phyloP scores from a whole-genome alignment of 2,888 invertebrate species.

The Pristionchus entomophagus region DNA sequence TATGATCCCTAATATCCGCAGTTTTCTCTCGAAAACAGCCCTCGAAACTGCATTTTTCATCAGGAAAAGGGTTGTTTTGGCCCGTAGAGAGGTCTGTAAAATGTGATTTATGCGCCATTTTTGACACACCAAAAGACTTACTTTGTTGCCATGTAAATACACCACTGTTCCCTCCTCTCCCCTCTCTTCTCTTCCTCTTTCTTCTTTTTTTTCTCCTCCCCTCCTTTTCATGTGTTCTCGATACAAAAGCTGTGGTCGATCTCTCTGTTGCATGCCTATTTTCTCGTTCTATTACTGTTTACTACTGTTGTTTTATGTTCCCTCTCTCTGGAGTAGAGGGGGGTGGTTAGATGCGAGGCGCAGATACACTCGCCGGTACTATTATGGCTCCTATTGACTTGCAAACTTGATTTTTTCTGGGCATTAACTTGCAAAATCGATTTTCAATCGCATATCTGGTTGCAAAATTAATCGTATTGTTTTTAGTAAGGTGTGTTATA shows the following conservation, averaged over 20 bases:
- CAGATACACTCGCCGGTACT: neutral
- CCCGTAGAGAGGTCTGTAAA: neutral
- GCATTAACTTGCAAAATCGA: neutral
- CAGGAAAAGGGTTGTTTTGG: neutral
- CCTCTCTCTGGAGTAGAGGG: neutral
- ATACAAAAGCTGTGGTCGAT: slow-evolving; percentile 11
- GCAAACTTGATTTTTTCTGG: neutral
- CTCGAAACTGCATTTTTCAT: too few relatives aligned
- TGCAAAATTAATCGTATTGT: neutral
- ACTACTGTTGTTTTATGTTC: neutral
- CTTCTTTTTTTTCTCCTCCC: neutral
- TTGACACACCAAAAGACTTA: too few relatives aligned
- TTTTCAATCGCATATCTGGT: neutral
- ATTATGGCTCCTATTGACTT: neutral
- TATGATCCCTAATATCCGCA: too few relatives aligned
- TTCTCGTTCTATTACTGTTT: neutral
- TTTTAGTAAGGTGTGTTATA: neutral
- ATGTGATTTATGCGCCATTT: slow-evolving; percentile 21
- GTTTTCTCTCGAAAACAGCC: too few relatives aligned
- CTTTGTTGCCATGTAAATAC: slow-evolving; percentile 33
- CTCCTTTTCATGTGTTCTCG: neutral
- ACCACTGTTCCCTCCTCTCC: neutral
- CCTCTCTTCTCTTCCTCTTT: neutral
- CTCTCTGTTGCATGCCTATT: neutral
- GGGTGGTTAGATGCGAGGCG: neutral